A percentile compares a stretch with the other conserved stretches of the same genome.
Evolutionary conservation across 2,797 vertebrate species (phyloP).

Genomic region (Synaphobranchus kaupii): DNA sequence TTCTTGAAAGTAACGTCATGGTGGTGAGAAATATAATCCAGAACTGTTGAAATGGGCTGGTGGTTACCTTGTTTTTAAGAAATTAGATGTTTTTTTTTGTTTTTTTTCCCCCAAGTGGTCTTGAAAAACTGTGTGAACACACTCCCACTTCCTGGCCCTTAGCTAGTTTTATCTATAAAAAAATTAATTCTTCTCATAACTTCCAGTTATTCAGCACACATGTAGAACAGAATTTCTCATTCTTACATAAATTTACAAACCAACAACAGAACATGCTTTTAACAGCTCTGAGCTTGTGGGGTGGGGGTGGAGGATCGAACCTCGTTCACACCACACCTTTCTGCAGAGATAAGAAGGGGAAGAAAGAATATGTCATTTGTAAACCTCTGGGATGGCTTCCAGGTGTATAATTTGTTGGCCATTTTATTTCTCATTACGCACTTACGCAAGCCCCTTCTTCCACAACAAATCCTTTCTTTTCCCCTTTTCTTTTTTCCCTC

Average conservation of each 20-base stretch:
- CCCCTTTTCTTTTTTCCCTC: background rate
- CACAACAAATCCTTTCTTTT: background rate
- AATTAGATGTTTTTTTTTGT: background rate
- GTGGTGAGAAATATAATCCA: constrained; percentile 10
- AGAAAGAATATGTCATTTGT: no score
- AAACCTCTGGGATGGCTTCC: background rate
- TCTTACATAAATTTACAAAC: background rate
- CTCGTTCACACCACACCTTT: background rate
- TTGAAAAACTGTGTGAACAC: background rate
- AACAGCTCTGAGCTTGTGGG: background rate
- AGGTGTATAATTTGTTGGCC: background rate
- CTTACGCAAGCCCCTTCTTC: background rate
- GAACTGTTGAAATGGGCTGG: background rate
- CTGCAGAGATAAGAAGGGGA: background rate
- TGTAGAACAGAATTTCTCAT: background rate
- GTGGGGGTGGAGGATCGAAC: background rate
- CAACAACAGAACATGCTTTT: background rate
- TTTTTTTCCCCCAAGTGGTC: background rate
- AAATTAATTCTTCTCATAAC: background rate
- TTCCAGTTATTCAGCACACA: background rate
- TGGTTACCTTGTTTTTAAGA: background rate
- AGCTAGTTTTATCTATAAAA: background rate
- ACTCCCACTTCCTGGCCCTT: background rate
- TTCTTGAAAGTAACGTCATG: background rate
- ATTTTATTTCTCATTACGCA: background rate